Base-by-base conservation (phyloP, 2,888 invertebrate genomes). In the Lochmaea crataegi region DNA sequence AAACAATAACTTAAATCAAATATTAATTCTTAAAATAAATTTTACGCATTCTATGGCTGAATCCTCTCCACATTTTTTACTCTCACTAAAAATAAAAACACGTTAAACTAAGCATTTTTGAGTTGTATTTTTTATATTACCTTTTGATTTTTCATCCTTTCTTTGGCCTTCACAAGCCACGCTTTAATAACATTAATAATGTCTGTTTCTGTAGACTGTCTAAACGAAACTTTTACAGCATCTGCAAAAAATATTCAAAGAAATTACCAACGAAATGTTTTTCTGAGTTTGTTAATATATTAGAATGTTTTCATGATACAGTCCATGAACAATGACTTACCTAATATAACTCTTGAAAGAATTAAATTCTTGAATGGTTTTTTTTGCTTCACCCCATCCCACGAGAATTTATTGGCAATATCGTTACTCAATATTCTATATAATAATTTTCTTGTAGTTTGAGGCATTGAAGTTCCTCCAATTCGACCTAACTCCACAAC, bases 401-500 rank as follows among this genome's bases (percentile, higher is more conserved):
- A 42, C 12, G 12, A 42, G 42, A 42, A 48, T 48, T n/a, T 48
- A 48, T 12, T 48, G 6, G 48, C 48, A 48, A 48, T n/a, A n/a
- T n/a, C 48, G n/a, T 48, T n/a, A 48, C 48, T 48, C 6, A 48
- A 48, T n/a, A 48, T 48, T n/a, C 48, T 48, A 12, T 42, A 42
- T 12, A 42, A 42, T 42, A 42, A 11, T 42, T 42, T 42, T 42
- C 42, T 42, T 42, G 42, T 42, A 0, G 42, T 42, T 42, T 42
- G 42, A 42, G 42, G 42, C 42, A 42, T 42, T 42, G 42, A 42
- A 42, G 48, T 48, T 48, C 48, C 48, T n/a, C 48, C 48, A 48
- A 48, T 48, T 48, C 48, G 48, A n/a, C 48, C 48, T 48, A 48
- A 48, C 48, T 48, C n/a, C 48, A n/a, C 48, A 48, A 48, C 48